These are phyloP conservation scores for Proisotoma minuta DNA, from an alignment of 2,888 invertebrate genomes.

Conservation along the genomic window DNA sequence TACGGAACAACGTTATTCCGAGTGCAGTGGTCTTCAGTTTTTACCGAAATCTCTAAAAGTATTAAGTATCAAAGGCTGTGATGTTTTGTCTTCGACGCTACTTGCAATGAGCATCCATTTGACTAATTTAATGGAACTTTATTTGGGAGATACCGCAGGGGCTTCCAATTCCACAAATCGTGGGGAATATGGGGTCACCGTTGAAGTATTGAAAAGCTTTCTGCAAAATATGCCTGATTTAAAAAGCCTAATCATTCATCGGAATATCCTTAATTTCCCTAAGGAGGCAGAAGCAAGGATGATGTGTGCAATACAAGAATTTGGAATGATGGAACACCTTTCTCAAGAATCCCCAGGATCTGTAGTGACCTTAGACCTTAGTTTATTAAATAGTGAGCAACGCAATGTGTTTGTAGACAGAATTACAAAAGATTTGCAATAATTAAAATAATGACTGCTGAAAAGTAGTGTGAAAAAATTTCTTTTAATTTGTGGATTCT, in stretches of 20 bases:
- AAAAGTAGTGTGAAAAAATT: no score
- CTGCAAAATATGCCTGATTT: slow-evolving; percentile 9
- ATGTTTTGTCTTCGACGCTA: slow-evolving; percentile 11
- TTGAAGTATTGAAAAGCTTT: slow-evolving; percentile 14
- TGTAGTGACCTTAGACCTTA: no score
- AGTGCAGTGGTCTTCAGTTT: slow-evolving; percentile 13
- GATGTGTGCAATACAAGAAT: no score
- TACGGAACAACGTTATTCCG: slow-evolving; percentile 11
- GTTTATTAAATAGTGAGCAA: no score
- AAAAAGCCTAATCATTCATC: slow-evolving; percentile 7
- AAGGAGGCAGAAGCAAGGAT: background rate
- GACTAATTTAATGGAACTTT: slow-evolving; percentile 9
- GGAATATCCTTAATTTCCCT: background rate
- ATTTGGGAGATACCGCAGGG: slow-evolving; percentile 4
- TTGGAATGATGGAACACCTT: no score
- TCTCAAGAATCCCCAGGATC: no score
- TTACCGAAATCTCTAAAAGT: slow-evolving; percentile 15
- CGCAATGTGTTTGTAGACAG: no score
- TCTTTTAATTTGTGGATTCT: no score
- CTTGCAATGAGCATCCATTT: slow-evolving; percentile 9
- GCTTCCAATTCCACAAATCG: background rate
- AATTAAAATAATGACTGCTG: no score
- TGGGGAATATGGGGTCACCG: slow-evolving; percentile 18
- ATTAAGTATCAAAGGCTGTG: slow-evolving; percentile 18
- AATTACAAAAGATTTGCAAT: no score